Evolutionary conservation across 2,113 vertebrate species (phyloP), one percentile per base, ranked within the genome.

Genomic region (Elaphurus davidianus): DNA sequence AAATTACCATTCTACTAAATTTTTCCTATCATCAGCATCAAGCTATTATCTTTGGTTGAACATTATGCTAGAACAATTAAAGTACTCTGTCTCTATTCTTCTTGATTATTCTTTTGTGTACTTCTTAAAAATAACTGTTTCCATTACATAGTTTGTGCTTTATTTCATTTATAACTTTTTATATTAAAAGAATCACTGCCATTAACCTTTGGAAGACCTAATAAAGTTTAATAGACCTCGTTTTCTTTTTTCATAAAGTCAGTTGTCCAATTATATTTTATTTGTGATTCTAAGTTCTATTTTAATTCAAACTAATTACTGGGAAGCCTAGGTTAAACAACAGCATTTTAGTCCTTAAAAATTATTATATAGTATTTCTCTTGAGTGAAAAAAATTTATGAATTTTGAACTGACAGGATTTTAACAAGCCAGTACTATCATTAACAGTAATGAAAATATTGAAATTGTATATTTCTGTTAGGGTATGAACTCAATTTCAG

Each of bases 1-100:
- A 98, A 99, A 99, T 99, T 99, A 98, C 98, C 97, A 98, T 98
- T 98, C 98, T 99, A 99, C 99, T 99, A 99, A 99, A 99, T 98
- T 98, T 98, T 98, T 99, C 98, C 99, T 98, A 98, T 96, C 99
- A 99, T 97, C 98, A 98, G 98, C 97, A 97, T 98, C 55, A 88
- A 98, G 98, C 98, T 98, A 98, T 99, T 99, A 99, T 98, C 96
- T 97, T 98, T 96, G 96, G 94, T 98, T 98, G 98, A 98, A 98
- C 98, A 99, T 99, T 99, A 99, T 98, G 98, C 98, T 47, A 90
- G 97, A 95, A 93, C 98, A 98, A 99, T 99, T 99, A 99, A 98
- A 98, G 98, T 96, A 98, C 98, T 99, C 98, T 98, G 96, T 99
- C 98, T 99, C 98, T 98, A 54, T 98, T 98, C 97, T 98, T 98